A percentile compares a stretch with the other conserved stretches of the same genome.
phyloP scores from a whole-genome alignment of 2,113 vertebrate species.

The Nanger granti region DNA sequence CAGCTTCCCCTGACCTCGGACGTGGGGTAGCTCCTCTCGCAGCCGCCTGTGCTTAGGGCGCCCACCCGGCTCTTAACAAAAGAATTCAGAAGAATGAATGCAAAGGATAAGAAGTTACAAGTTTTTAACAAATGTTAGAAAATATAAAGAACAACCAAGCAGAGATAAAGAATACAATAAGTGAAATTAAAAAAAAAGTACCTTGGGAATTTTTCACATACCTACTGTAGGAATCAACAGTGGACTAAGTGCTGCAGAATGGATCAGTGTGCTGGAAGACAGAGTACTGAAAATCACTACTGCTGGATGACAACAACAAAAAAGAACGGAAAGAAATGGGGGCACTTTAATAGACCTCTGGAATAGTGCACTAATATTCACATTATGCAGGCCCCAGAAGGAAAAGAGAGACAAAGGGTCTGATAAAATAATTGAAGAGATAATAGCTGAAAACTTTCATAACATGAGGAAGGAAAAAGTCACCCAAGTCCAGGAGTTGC shows the following conservation, averaged over 20 bases:
- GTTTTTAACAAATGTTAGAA: not conserved
- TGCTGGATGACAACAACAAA: not conserved
- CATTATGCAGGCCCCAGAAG: too few relatives aligned
- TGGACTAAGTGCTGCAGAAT: not conserved
- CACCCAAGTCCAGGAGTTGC: too few relatives aligned
- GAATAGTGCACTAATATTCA: too few relatives aligned
- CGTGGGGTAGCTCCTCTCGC: too few relatives aligned
- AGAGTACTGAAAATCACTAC: not conserved
- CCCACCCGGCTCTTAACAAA: not conserved
- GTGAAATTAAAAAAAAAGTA: not conserved
- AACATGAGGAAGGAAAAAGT: too few relatives aligned
- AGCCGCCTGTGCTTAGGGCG: not conserved
- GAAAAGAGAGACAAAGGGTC: too few relatives aligned
- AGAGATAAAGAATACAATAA: not conserved
- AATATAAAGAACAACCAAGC: not conserved
- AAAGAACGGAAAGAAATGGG: not conserved
- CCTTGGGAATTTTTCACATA: not conserved
- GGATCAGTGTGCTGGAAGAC: not conserved
- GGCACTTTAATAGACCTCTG: too few relatives aligned
- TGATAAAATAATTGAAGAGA: too few relatives aligned
- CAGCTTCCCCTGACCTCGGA: too few relatives aligned
- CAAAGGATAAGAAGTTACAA: not conserved
- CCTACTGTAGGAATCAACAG: not conserved
- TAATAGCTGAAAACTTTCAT: too few relatives aligned
- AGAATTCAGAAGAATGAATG: not conserved